Evolutionary conservation across 1,140 invertebrate genomes (phyloP), one percentile per base, ranked within the genome.

Genomic region (Drosophila yakuba): DNA sequence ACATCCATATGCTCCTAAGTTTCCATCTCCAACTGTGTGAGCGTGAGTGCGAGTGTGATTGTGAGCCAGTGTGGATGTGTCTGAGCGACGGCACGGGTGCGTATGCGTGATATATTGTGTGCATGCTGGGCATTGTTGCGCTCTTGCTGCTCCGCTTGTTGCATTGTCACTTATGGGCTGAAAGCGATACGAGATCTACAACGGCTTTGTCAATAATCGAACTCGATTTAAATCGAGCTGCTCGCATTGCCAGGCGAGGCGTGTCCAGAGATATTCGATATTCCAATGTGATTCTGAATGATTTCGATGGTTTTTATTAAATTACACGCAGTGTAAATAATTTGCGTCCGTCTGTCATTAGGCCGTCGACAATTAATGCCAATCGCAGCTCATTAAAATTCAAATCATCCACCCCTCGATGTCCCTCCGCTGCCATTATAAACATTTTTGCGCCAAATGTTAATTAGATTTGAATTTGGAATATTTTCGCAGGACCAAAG

Each of bases 401-500:
- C 63, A 63, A 86, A 88, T 74, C 50, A 52, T 20, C 32, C 50
- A 4, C 75, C 47, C 38, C 15, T 14, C 51, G n/a, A 28, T 45
- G 66, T 61, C 48, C 20, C 4, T 14, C 23, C 44, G 36, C 20
- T 60, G 39, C 52, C 55, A 71, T 62, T 75, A 61, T 64, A 75
- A 69, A 86, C 67, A 82, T 64, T 72, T 68, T 41, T 57, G 45
- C 28, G 32, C 44, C 55, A 76, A 89, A 89, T 88, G 84, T 83
- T 88, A 88, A 88, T 88, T 79, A 74, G 84, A 74, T 89, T 89
- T 80, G 84, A 80, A 89, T 83, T 88, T 80, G 23, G 58, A 77
- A 89, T 51, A 80, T 80, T 85, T 78, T 43, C 41, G 12, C 28
- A 25, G 20, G 15, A 15, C 43, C 12, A 32, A 63, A 62, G 64